Evolutionary conservation across 2,888 invertebrate species (phyloP).

Genomic region (Agrochola litura): DNA sequence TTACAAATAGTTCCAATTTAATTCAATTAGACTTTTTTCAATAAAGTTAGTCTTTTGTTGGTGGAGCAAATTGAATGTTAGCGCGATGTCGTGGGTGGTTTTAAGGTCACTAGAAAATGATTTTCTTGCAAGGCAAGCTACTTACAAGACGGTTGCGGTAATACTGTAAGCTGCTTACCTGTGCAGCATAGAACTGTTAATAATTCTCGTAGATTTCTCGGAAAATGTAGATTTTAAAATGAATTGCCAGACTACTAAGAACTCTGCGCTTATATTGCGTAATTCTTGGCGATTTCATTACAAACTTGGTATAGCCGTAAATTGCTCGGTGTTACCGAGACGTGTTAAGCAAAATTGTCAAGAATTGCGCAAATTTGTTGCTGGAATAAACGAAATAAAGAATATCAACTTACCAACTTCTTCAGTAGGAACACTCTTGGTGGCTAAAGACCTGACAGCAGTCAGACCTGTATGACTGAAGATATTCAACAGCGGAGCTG

Average conservation of each 20-base stretch:
- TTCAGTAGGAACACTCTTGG: conserved; percentile 89
- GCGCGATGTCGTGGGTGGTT: neutral
- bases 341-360: neutral
- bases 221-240: conserved; percentile 3
- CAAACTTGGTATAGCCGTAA: neutral
- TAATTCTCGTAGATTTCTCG: neutral
- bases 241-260: neutral
- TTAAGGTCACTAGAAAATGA: neutral
- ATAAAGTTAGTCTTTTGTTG: neutral
- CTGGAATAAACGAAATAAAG: too few species aligned
- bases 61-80: neutral
- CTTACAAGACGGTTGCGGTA: neutral
- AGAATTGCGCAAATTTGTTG: too few species aligned
- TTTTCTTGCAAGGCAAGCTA: neutral
- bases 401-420: conserved; percentile 86
- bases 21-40: neutral
- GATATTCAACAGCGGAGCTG: conserved; percentile 88
- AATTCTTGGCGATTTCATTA: neutral
- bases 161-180: conserved; percentile 3
- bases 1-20: neutral
- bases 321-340: neutral
- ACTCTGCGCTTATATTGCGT: too few species aligned
- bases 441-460: conserved; percentile 90
- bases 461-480: conserved; percentile 90
- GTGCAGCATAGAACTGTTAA: neutral